phyloP scores from a whole-genome alignment of 2,113 vertebrate genomes.

The Halichoeres trimaculatus region DNA sequence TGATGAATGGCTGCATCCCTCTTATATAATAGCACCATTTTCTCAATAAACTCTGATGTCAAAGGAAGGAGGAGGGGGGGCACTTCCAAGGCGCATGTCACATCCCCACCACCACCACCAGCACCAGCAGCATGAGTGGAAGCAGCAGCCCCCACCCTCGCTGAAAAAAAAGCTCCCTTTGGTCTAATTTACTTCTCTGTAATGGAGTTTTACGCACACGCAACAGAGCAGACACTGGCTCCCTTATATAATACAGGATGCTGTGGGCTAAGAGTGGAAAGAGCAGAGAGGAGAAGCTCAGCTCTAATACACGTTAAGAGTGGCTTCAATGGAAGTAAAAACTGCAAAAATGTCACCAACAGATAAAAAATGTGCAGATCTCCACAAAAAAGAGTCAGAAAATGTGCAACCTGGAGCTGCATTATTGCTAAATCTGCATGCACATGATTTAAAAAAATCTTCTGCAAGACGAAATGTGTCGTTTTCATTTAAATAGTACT shows the following conservation, averaged over 20 bases:
- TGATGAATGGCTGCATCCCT: slow-evolving; percentile 60
- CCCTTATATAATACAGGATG: slow-evolving; percentile 50
- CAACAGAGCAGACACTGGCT: slow-evolving; percentile 40
- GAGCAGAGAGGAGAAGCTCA: slow-evolving; percentile 11
- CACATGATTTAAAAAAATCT: not conserved
- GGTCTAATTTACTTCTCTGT: slow-evolving; percentile 40
- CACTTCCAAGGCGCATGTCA: slow-evolving; percentile 14
- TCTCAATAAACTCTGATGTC: slow-evolving; percentile 58
- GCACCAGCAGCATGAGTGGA: no score
- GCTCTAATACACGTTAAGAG: not conserved
- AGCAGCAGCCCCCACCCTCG: not conserved
- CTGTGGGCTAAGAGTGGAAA: slow-evolving; percentile 33
- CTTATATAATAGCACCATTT: slow-evolving; percentile 64
- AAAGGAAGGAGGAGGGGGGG: not conserved
- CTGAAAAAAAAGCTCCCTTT: slow-evolving; percentile 35
- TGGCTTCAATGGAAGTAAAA: slow-evolving; percentile 4
- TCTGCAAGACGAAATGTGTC: not conserved
- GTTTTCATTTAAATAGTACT: not conserved
- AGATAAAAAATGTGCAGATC: not conserved
- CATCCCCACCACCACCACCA: not conserved
- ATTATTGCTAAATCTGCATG: not conserved
- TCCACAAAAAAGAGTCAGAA: not conserved
- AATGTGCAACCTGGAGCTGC: not conserved
- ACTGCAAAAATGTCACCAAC: not conserved
- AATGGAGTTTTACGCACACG: slow-evolving; percentile 38